Evolutionary conservation across 2,888 invertebrate species (phyloP).

Genomic region (Epirrita christyi): DNA sequence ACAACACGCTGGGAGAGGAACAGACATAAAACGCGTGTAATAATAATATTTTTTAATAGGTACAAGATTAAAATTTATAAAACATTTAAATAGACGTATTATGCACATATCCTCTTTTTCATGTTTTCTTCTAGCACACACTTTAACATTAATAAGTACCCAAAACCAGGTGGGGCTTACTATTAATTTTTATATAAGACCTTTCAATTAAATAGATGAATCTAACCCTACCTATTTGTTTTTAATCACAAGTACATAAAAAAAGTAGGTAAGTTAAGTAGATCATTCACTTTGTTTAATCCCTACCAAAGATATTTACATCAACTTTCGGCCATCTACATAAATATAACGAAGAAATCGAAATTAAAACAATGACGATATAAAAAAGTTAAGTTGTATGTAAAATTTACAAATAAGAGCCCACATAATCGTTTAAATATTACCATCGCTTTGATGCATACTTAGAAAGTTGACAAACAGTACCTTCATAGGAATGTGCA

Average conservation of each 20-base stretch:
- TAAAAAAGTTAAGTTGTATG: no score
- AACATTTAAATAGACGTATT: slow-evolving; percentile 55
- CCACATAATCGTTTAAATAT: no score
- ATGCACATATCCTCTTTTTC: slow-evolving; percentile 59
- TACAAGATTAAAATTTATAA: slow-evolving; percentile 8
- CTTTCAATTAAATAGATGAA: not conserved
- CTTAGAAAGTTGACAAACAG: not conserved
- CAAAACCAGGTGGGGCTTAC: slow-evolving; percentile 43
- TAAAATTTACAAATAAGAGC: no score
- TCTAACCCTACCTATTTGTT: not conserved
- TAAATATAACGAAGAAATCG: no score
- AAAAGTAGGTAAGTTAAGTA: not conserved
- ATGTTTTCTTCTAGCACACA: slow-evolving; percentile 53
- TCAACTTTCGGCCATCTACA: no score
- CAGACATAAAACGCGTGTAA: slow-evolving; percentile 17
- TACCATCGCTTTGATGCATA: no score
- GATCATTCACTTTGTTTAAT: not conserved
- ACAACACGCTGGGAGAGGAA: slow-evolving; percentile 38
- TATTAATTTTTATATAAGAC: slow-evolving; percentile 3
- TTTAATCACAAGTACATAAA: not conserved
- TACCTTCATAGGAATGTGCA: not conserved
- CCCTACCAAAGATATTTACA: no score
- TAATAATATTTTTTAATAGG: not conserved
- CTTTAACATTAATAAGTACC: slow-evolving; percentile 54
- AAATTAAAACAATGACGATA: no score